phyloP scores from a whole-genome alignment of 1,140 invertebrate species.

The Augochlora pura region DNA sequence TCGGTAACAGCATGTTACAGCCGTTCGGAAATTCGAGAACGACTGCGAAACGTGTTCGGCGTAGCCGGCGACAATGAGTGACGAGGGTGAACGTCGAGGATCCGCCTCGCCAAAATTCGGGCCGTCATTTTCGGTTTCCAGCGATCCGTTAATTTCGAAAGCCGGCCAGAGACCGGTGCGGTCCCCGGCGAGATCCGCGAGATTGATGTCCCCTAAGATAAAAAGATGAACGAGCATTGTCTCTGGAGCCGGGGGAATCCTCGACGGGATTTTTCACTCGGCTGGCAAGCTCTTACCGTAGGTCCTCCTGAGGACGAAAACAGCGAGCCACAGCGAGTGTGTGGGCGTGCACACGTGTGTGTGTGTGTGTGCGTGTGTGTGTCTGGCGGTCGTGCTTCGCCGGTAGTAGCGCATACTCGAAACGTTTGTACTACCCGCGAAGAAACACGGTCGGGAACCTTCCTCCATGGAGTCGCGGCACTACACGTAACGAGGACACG shows the following conservation, averaged over 20 bases:
- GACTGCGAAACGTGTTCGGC: too few relatives aligned
- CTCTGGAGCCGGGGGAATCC: not conserved
- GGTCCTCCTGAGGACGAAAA: slow-evolving; percentile 16
- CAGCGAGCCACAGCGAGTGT: slow-evolving; percentile 25
- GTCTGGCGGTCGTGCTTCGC: slow-evolving; percentile 18
- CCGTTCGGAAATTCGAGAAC: too few relatives aligned
- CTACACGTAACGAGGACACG: slow-evolving; percentile 62
- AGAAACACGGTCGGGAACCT: slow-evolving; percentile 40
- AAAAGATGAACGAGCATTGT: not conserved
- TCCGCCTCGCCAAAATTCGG: too few relatives aligned
- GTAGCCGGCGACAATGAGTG: too few relatives aligned
- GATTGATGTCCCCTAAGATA: not conserved
- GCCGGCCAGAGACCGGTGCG: not conserved
- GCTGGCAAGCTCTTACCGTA: slow-evolving; percentile 22
- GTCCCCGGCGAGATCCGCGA: not conserved
- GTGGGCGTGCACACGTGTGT: slow-evolving; percentile 6
- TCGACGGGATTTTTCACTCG: slow-evolving; percentile 23
- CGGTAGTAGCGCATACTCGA: slow-evolving; percentile 35
- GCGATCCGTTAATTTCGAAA: not conserved
- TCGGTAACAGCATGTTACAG: too few relatives aligned
- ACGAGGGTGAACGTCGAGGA: too few relatives aligned
- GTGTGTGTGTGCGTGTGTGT: slow-evolving; percentile 2
- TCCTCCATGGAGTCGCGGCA: slow-evolving; percentile 36
- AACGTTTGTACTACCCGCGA: slow-evolving; percentile 61
- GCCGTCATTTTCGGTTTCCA: too few relatives aligned